These are phyloP conservation scores for Typhlichthys eigenmanni DNA, from an alignment of 2,797 vertebrate genomes.

Conservation along the genomic window DNA sequence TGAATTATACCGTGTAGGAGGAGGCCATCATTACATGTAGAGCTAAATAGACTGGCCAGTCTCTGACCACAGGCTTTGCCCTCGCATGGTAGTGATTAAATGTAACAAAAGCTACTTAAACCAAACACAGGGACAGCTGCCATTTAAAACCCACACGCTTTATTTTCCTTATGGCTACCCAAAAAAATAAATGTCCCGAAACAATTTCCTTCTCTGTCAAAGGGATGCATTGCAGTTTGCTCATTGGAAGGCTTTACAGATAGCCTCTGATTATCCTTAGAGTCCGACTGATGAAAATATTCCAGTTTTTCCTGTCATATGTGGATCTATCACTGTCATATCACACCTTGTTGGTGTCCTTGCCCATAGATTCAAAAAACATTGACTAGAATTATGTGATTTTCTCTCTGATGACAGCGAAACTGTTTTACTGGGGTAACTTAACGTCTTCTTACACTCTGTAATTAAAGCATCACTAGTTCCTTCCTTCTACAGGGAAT, in stretches of 20 bases:
- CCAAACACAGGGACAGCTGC: conserved; percentile 33
- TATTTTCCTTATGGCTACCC: no score
- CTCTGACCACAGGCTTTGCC: conserved; percentile 13
- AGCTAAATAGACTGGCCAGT: conserved; percentile 30
- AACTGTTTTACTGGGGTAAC: conserved; percentile 2
- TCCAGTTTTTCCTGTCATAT: conserved; percentile 32
- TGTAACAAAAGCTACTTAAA: conserved; percentile 25
- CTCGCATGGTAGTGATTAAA: conserved; percentile 35
- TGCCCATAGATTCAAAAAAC: conserved; percentile 23
- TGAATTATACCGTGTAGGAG: conserved; percentile 71
- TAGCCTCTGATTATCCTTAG: background rate
- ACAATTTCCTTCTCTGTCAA: no score
- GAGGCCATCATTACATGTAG: conserved; percentile 70
- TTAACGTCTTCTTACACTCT: conserved; percentile 25
- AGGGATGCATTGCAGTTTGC: no score
- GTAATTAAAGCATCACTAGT: conserved; percentile 47
- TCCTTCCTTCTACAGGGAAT: conserved; percentile 39
- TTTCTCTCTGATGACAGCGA: conserved; percentile 52
- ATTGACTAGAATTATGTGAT: conserved; percentile 19
- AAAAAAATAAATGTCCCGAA: background rate
- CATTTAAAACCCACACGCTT: conserved; percentile 19
- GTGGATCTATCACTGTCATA: background rate
- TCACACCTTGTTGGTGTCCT: background rate
- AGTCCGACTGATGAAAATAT: background rate
- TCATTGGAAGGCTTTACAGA: background rate